These are phyloP conservation scores for Vandiemenella viatica DNA, from an alignment of 2,888 invertebrate genomes.

Conservation along the genomic window DNA sequence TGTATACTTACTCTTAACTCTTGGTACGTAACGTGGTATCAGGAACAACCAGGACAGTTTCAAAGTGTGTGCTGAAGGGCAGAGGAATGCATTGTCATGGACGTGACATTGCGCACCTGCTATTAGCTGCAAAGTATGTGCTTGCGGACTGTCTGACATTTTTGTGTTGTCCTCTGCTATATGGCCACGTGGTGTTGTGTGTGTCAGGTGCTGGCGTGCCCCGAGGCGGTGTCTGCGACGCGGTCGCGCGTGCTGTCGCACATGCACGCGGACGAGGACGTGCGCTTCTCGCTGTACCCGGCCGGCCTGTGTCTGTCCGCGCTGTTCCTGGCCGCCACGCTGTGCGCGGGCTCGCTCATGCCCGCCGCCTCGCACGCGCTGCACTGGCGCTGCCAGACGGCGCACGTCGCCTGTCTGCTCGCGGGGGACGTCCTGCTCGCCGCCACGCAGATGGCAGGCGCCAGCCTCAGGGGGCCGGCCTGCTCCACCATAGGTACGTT, in stretches of 20 bases:
- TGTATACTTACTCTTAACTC: too few species aligned
- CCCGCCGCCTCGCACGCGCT: slow-evolving; percentile 73
- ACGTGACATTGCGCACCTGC: too few species aligned
- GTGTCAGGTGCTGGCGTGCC: slow-evolving; percentile 41
- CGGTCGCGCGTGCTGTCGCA: neutral
- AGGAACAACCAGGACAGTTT: too few species aligned
- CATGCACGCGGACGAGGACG: slow-evolving; percentile 24
- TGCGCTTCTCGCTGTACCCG: slow-evolving; percentile 58
- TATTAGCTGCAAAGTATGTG: too few species aligned
- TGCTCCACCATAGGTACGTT: slow-evolving; percentile 57
- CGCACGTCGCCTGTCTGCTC: slow-evolving; percentile 70
- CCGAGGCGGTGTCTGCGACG: slow-evolving; percentile 23
- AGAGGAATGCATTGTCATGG: too few species aligned
- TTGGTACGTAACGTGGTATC: too few species aligned
- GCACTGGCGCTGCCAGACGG: slow-evolving; percentile 79
- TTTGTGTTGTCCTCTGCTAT: too few species aligned
- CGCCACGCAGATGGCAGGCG: slow-evolving; percentile 54
- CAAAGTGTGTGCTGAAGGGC: too few species aligned
- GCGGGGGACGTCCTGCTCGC: slow-evolving; percentile 67
- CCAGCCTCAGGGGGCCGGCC: slow-evolving; percentile 39
- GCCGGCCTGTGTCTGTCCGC: slow-evolving; percentile 65
- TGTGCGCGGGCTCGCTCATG: slow-evolving; percentile 62
- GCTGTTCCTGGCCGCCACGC: slow-evolving; percentile 63
- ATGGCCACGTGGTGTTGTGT: too few species aligned
- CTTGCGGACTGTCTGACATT: too few species aligned